Percentiles rank a stretch among this genome's conserved stretches.
Conservation (phyloP, 2,888 invertebrate species). For the Cartodere bifasciata region DNA sequence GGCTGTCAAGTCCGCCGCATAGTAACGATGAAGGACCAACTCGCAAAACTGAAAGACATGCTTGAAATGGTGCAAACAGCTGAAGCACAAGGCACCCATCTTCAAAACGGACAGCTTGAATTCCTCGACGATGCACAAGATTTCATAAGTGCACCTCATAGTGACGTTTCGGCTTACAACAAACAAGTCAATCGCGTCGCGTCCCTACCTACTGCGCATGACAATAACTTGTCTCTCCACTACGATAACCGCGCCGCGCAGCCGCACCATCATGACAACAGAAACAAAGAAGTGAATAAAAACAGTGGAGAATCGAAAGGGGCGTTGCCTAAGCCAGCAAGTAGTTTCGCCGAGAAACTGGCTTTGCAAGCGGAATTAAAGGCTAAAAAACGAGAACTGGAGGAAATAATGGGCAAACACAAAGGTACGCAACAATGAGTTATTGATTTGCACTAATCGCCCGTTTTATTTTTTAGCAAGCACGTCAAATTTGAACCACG, state of each 20-base stretch:
- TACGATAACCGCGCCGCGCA: conserved; percentile 21
- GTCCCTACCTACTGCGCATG: conserved; percentile 13
- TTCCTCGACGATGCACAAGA: too few species aligned
- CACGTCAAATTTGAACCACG: conserved; percentile 34
- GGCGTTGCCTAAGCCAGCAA: conserved; percentile 17
- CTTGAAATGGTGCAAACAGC: conserved; percentile 31
- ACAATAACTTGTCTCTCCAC: conserved; percentile 14
- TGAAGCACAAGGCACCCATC: conserved; percentile 21
- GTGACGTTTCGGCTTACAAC: conserved; percentile 24
- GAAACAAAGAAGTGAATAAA: conserved; percentile 31
- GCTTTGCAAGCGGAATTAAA: conserved; percentile 46
- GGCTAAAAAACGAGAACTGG: conserved; percentile 51
- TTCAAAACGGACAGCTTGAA: conserved; percentile 19
- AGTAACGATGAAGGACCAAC: conserved; percentile 33
- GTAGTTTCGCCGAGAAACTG: conserved; percentile 40
- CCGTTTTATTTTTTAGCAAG: conserved; percentile 22
- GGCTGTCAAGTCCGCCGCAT: conserved; percentile 31
- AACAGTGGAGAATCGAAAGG: conserved; percentile 12
- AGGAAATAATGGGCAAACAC: conserved; percentile 53
- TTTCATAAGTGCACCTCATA: conserved; percentile 20
- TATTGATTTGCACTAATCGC: not conserved
- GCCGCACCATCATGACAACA: conserved; percentile 20
- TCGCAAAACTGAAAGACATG: conserved; percentile 34
- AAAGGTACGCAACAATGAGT: conserved; percentile 25
- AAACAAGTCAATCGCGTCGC: conserved; percentile 21